These are phyloP conservation scores for Orcinus orca DNA, from an alignment of 2,113 vertebrate genomes.

Conservation along the genomic window DNA sequence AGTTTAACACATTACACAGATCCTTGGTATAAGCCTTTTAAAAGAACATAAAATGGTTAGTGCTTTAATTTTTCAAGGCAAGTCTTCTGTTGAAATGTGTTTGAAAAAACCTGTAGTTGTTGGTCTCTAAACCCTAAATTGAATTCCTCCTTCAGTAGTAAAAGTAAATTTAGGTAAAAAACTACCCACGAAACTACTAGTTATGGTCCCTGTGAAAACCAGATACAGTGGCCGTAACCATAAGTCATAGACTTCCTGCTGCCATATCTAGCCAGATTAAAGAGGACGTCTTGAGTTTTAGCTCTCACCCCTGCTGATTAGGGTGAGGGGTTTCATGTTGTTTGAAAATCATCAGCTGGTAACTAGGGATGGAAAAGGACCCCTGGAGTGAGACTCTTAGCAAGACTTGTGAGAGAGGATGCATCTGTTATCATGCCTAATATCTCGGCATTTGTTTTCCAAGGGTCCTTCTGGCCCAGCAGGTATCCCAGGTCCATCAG, in stretches of 20 bases:
- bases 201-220: conserved; percentile 55
- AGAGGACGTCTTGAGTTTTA: conserved; percentile 21
- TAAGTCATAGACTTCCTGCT: conserved; percentile 50
- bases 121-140: conserved; percentile 57
- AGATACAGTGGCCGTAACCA: conserved; percentile 48
- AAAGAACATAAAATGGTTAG: neutral
- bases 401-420: conserved; percentile 23
- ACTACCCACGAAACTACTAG: conserved; percentile 59
- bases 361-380: neutral
- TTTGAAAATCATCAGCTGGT: neutral
- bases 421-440: conserved; percentile 49
- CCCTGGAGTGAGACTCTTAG: neutral
- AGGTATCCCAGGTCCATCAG: conserved; percentile 92
- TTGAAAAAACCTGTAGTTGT: conserved; percentile 33
- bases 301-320: conserved; percentile 28
- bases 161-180: conserved; percentile 66
- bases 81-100: conserved; percentile 35
- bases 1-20: conserved; percentile 3
- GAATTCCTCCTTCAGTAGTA: conserved; percentile 54
- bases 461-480: conserved; percentile 94
- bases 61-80: conserved; percentile 25
- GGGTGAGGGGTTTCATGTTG: conserved; percentile 22
- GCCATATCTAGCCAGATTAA: conserved; percentile 57
- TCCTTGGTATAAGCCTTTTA: neutral
- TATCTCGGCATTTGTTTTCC: conserved; percentile 71